Percentiles rank a stretch among this genome's conserved stretches.
Evolutionary conservation across 2,888 invertebrate genomes (phyloP).

Genomic region (Cyrtodaria siliqua): DNA sequence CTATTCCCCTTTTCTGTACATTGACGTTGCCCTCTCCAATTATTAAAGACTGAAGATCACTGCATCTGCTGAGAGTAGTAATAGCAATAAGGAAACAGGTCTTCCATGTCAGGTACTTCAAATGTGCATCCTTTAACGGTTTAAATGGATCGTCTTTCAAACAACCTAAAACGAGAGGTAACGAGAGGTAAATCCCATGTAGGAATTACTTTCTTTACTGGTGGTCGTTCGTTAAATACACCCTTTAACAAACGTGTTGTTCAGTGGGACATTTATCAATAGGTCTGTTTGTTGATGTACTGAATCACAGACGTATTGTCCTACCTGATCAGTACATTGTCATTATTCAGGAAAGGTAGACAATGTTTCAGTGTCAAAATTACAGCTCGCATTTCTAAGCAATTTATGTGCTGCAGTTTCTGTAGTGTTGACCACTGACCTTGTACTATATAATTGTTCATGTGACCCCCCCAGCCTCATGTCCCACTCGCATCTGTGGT

Average conservation of each 20-base stretch:
- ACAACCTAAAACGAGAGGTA: constrained; percentile 15
- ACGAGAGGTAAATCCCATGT: constrained; percentile 9
- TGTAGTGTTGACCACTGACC: constrained; percentile 28
- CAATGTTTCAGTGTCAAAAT: constrained; percentile 17
- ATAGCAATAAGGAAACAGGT: constrained; percentile 32
- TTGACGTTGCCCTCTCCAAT: constrained; percentile 19
- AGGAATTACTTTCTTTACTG: constrained; percentile 5
- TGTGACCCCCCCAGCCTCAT: constrained; percentile 28
- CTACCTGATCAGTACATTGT: constrained; percentile 35
- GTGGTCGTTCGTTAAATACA: constrained; percentile 9
- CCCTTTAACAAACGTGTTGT: constrained; percentile 26
- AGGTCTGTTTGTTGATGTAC: constrained; percentile 40
- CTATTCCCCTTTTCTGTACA: constrained; percentile 24
- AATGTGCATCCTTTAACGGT: constrained; percentile 2
- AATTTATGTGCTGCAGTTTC: constrained; percentile 44
- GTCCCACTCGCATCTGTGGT: constrained; percentile 52
- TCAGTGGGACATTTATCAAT: constrained; percentile 23
- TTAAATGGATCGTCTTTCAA: background rate
- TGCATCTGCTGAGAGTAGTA: constrained; percentile 32
- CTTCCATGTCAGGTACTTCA: constrained; percentile 12
- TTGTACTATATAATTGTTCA: constrained; percentile 20
- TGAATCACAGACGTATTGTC: constrained; percentile 38
- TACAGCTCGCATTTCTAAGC: constrained; percentile 45
- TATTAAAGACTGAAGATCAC: constrained; percentile 34
- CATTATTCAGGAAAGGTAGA: constrained; percentile 9